Evolutionary conservation across 2,888 invertebrate genomes (phyloP), one percentile per base, ranked within the genome.

Genomic region (Julus scandinavius): DNA sequence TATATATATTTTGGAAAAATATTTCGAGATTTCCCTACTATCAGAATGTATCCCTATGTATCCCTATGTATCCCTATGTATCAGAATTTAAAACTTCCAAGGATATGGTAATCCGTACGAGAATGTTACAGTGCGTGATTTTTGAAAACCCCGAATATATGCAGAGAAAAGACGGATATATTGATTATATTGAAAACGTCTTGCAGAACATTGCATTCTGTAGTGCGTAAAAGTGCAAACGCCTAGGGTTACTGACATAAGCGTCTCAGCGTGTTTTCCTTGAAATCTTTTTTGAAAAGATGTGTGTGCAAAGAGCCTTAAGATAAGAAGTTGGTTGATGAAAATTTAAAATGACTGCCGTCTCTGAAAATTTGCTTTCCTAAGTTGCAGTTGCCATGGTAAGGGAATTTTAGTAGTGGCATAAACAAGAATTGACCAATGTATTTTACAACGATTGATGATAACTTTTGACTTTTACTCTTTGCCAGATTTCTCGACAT

Each of bases 271-370:
- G 4, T 9, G 58, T 63, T 63, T 63, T 17, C 58, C n/a, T 72
- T n/a, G 29, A 72, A 54, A 72, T 29, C 38, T 45, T 45, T 45
- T 80, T 80, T 80, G 29, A 80, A 80, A 80, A 13, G 80, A 80
- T 38, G 29, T 38, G 80, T 7, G 63, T 15, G 80, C 29, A 0
- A 72, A 72, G 11, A 72, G 38, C 38, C 11, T 80, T 15, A 9
- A 40, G 80, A 38, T 13, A 29, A 1, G 15, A 13, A 38, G 80
- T 13, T 80, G 80, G 4, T 9, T 80, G 38, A 80, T 80, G 80
- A 40, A 80, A 80, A 80, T 80, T 38, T 80, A 80, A 80, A 80
- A 80, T 7, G 80, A 80, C 29, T 38, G 80, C 80, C 13, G 29
- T 15, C 38, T 80, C 80, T 38, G 13, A 80, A 80, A 80, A 80